Base-by-base conservation (phyloP, 2,797 vertebrate genomes). In the Halcyon smyrnensis region DNA sequence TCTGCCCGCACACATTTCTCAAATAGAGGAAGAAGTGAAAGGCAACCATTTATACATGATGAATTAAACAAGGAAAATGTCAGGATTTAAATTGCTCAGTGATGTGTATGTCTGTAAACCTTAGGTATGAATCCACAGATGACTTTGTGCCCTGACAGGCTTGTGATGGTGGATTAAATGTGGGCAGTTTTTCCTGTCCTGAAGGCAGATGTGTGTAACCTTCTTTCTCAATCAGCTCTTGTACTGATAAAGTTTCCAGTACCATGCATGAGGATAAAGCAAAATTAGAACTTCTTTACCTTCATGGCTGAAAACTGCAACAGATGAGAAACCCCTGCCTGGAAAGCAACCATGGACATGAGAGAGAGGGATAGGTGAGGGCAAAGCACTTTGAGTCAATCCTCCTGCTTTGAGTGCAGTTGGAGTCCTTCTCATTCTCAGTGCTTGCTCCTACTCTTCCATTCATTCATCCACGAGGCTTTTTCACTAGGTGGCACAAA, bases 1-100 rank as follows among this genome's bases (percentile, higher is more conserved):
- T 91, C 73, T 90, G 63, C 60, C 71, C 86, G 84, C 36, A 64
- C 65, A 54, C 18, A 59, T 94, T 94, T 87, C 76, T 92, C 53
- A 80, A 63, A 70, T 19, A 64, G 46, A 71, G 59, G 39, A 84
- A 78, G 79, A 76, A 30, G 16, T 64, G 51, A 89, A 91, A 91
- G 45, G 54, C 56, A 91, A 24, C 39, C 25, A 15, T 87, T 78
- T 56, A 45, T 45, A 68, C 19, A 50, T 60, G 67, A 76, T 16
- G 48, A 43, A 69, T 86, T 84, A 84, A 90, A 80, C 17, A 86
- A 62, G 19, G 37, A 9, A 84, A 84, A 32, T 82, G 45, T 73
- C 28, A 60, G 53, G 39, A 87, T 92, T 88, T 90, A 76, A 63
- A 63, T 70, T 73, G 19, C 39, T 78, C 50, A 28, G 15, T 5